These are phyloP conservation scores for Hemiprocne comata DNA, from an alignment of 2,113 vertebrate genomes.

Conservation along the genomic window DNA sequence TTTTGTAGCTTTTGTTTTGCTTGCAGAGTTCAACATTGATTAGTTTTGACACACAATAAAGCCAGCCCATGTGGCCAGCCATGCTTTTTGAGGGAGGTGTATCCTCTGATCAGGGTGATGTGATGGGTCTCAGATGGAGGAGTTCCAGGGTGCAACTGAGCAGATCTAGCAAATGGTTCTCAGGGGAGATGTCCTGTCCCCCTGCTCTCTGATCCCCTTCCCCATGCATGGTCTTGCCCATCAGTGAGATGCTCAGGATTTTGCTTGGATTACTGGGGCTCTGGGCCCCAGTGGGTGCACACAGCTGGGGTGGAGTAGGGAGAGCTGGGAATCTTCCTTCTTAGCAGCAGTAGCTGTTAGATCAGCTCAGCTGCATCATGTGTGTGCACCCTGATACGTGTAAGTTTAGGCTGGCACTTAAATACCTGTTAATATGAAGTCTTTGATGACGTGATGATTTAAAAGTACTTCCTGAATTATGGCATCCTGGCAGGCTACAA, in stretches of 20 bases:
- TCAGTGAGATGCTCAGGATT: not conserved
- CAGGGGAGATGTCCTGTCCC: not conserved
- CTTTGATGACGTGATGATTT: not conserved
- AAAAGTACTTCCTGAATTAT: not conserved
- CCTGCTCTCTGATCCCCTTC: not conserved
- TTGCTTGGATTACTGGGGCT: not conserved
- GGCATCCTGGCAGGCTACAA: not conserved
- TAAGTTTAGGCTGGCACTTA: not conserved
- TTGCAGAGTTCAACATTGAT: not conserved
- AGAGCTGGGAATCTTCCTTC: not conserved
- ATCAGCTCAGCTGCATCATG: not conserved
- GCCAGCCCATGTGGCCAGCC: not conserved
- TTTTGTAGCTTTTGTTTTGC: conserved; percentile 30
- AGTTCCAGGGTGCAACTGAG: not conserved
- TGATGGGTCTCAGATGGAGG: conserved; percentile 12
- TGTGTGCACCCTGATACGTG: accelerated
- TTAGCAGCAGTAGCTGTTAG: not conserved
- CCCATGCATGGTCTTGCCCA: not conserved
- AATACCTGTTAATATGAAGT: not conserved
- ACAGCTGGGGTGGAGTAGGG: not conserved
- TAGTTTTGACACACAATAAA: not conserved
- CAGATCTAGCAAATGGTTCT: not conserved
- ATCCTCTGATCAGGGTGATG: not conserved
- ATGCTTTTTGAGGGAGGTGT: not conserved
- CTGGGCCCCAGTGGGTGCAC: not conserved